Conservation (phyloP, 2,888 invertebrate genomes). For the Nebria brevicollis region DNA sequence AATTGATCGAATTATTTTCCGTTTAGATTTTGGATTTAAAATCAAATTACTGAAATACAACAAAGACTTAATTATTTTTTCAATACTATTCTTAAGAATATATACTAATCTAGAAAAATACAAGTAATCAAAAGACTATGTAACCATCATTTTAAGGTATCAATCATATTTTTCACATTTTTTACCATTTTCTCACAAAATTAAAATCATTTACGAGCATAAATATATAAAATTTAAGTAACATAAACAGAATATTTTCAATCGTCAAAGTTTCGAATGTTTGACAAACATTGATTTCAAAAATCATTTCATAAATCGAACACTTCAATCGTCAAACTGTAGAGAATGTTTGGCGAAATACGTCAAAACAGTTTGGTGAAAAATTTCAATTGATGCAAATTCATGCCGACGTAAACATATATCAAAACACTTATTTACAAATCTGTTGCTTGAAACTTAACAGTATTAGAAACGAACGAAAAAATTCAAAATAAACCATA, state of each 20-base stretch:
- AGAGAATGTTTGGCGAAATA: too few relatives aligned
- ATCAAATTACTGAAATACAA: neutral
- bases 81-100: neutral
- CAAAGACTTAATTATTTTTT: neutral
- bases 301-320: neutral
- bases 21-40: neutral
- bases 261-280: neutral
- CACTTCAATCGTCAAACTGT: neutral
- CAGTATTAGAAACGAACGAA: neutral
- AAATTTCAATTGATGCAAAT: neutral
- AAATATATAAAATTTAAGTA: slow-evolving; percentile 1
- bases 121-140: neutral
- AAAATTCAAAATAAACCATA: neutral
- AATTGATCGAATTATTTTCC: neutral
- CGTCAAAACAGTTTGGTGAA: neutral
- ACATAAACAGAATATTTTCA: neutral
- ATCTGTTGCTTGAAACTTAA: neutral
- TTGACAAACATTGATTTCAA: neutral
- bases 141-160: neutral
- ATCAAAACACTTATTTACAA: neutral
- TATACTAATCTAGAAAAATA: neutral
- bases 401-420: neutral
- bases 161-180: neutral
- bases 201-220: neutral
- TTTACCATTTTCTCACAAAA: neutral